Percentiles rank a stretch among this genome's conserved stretches.
These are phyloP conservation scores for Zingel zingel DNA, from an alignment of 2,113 vertebrate species.

Conservation along the genomic window DNA sequence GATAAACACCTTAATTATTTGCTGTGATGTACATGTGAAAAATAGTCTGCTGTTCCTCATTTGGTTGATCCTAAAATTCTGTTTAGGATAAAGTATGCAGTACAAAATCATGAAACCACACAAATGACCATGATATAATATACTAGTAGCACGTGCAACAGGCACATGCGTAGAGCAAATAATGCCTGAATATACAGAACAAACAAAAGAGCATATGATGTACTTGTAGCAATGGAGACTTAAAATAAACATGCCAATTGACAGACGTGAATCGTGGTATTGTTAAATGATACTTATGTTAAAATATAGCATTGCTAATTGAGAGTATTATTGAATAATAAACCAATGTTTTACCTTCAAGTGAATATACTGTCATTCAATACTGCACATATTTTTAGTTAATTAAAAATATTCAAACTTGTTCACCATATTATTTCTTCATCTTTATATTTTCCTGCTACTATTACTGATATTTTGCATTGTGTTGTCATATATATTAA, in stretches of 20 bases:
- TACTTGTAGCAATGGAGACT: background rate
- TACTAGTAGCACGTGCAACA: background rate
- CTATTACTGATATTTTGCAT: background rate
- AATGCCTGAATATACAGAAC: background rate
- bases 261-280: background rate
- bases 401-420: background rate
- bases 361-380: too few species aligned
- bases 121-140: background rate
- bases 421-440: background rate
- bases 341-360: too few species aligned
- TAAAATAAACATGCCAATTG: background rate
- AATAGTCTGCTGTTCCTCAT: background rate
- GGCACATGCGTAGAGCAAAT: background rate
- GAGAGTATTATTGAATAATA: background rate
- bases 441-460: background rate
- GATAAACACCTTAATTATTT: too few species aligned
- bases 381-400: background rate
- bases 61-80: background rate
- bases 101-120: background rate
- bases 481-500: background rate
- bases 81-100: background rate
- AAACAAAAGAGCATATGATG: background rate
- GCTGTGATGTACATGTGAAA: background rate
- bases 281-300: background rate
- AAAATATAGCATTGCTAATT: background rate